Percentiles rank a stretch among this genome's conserved stretches.
phyloP scores from a whole-genome alignment of 2,113 vertebrate genomes.

The Vanacampus margaritifer region DNA sequence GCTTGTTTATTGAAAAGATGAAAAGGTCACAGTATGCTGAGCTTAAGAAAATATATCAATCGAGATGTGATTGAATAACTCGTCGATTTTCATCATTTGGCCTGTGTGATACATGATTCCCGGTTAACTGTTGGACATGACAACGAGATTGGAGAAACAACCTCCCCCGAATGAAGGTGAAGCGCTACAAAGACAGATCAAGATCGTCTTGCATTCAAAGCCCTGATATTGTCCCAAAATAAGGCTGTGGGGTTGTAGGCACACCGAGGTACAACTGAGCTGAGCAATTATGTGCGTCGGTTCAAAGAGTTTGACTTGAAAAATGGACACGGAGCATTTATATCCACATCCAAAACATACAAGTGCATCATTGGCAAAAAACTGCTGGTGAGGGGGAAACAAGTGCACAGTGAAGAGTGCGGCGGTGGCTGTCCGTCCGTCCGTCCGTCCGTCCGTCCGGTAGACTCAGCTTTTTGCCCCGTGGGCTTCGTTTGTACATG shows the following conservation, averaged over 20 bases:
- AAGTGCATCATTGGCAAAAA: slow-evolving; percentile 70
- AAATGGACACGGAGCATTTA: slow-evolving; percentile 19
- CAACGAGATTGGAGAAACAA: background rate
- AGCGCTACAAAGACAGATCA: slow-evolving; percentile 12
- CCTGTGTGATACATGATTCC: background rate
- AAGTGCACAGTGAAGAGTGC: slow-evolving; percentile 43
- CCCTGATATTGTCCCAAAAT: slow-evolving; percentile 73
- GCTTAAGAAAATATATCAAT: background rate
- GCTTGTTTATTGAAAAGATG: background rate
- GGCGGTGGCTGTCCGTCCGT: too few relatives aligned
- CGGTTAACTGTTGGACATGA: background rate
- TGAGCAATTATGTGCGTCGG: slow-evolving; percentile 61
- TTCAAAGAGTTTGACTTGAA: slow-evolving; percentile 6
- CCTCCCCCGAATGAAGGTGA: background rate
- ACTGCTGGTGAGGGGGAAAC: slow-evolving; percentile 67
- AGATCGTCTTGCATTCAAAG: slow-evolving; percentile 51
- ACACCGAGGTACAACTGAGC: slow-evolving; percentile 75
- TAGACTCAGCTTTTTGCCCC: slow-evolving; percentile 4
- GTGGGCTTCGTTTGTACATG: background rate
- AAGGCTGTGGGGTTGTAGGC: slow-evolving; percentile 77
- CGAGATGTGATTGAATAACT: background rate
- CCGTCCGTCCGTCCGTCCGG: background rate
- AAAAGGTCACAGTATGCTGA: slow-evolving; percentile 36
- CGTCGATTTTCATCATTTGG: background rate
- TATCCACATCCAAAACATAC: slow-evolving; percentile 31